Conservation (phyloP, 2,888 invertebrate genomes). For the Catocala sponsa region DNA sequence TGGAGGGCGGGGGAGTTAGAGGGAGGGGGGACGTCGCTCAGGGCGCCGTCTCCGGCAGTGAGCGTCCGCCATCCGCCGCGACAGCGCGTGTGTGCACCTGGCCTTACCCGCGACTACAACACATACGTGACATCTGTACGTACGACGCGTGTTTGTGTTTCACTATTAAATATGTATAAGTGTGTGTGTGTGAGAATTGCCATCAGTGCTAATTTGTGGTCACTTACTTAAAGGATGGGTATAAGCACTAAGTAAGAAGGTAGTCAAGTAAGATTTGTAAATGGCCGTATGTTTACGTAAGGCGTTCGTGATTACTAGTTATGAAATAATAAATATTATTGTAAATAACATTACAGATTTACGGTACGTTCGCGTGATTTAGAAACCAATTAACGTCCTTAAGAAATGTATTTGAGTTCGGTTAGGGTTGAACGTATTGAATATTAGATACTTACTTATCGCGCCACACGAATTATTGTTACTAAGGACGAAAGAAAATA, state of each 20-base stretch:
- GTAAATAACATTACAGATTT: slow-evolving; percentile 48
- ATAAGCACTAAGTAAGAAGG: slow-evolving; percentile 28
- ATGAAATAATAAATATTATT: slow-evolving; percentile 50
- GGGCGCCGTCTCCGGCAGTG: slow-evolving; percentile 76
- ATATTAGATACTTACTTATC: background rate
- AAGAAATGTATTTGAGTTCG: slow-evolving; percentile 40
- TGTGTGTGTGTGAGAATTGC: slow-evolving; percentile 64
- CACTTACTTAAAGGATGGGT: slow-evolving; percentile 38
- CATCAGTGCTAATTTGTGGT: slow-evolving; percentile 48
- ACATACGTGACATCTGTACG: slow-evolving; percentile 45
- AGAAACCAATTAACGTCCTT: slow-evolving; percentile 51
- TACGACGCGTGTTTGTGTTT: slow-evolving; percentile 59
- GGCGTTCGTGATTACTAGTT: slow-evolving; percentile 44
- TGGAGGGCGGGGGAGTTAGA: slow-evolving; percentile 32
- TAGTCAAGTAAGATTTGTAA: slow-evolving; percentile 30
- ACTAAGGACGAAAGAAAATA: background rate
- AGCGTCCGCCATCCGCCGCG: slow-evolving; percentile 57
- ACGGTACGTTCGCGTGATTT: slow-evolving; percentile 54
- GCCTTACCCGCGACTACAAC: slow-evolving; percentile 26
- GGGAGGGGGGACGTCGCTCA: slow-evolving; percentile 50
- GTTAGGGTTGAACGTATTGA: slow-evolving; percentile 32
- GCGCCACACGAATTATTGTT: background rate
- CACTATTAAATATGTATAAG: slow-evolving; percentile 49
- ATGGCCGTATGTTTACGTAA: slow-evolving; percentile 50
- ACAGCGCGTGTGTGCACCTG: slow-evolving; percentile 45